Base-by-base conservation (phyloP, 2,888 invertebrate species). In the Junonia oenone region DNA sequence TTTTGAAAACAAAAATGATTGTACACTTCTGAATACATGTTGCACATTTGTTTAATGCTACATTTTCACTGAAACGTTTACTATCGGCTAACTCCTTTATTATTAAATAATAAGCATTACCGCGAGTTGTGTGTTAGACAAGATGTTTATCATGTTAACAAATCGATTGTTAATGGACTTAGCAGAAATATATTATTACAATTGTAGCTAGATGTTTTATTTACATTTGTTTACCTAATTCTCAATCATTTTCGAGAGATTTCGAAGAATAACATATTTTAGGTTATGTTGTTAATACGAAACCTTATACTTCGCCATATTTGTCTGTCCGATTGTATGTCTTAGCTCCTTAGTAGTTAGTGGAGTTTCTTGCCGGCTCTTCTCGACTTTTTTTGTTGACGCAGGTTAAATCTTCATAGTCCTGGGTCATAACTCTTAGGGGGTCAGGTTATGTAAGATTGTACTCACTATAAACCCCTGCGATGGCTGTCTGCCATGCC, bases 141-240 rank as follows among this genome's bases (percentile, higher is more conserved):
- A 71, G 75, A 70, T 75, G 65, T 76, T 77, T 75, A 71, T 70
- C 67, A 64, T 71, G 77, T 77, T 80, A 75, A 62, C 62, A 64
- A 71, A 69, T 76, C 78, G 72, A 74, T 78, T 81, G 80, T 81
- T 80, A 64, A 75, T 64, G 63, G 65, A 68, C 67, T 72, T 80
- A 78, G 72, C 63, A 58, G 65, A 70, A 65, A 68, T 71, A 68
- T 66, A 67, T 66, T 68, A 64, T 70, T 59, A 56, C 54, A 58
- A 59, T 48, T 59, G 49, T 48, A 56, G 17, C 22, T 11, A 15
- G 37, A 31, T 26, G 45, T 54, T 51, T 56, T 45, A 54, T 48
- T 56, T 19, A 51, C 43, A 13, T 26, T n/a, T n/a, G n/a, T n/a
- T 8, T 2, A 6, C 8, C 11, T 11, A 6, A 1, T 11, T 29